A percentile compares a stretch with the other conserved stretches of the same genome.
These are phyloP conservation scores for Orchesella flavescens DNA, from an alignment of 2,888 invertebrate species.

Conservation along the genomic window DNA sequence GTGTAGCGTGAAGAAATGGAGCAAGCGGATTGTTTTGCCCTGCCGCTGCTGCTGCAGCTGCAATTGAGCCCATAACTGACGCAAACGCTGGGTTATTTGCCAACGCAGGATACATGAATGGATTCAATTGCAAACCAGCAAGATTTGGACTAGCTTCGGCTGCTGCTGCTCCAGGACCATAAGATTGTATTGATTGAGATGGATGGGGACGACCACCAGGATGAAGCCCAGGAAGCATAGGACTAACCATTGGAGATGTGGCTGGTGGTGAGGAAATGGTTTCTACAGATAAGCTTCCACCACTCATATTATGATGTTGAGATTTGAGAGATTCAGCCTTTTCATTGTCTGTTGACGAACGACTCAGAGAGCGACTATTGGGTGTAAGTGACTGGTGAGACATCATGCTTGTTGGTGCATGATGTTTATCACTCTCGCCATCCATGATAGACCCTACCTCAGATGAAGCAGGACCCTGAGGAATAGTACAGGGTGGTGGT, in stretches of 20 bases:
- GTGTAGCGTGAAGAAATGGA: slow-evolving; percentile 51
- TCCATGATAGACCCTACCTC: background rate
- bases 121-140: slow-evolving; percentile 41
- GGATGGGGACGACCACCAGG: background rate
- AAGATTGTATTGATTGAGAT: background rate
- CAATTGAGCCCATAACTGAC: slow-evolving; percentile 29
- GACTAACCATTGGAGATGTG: slow-evolving; percentile 31
- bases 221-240: slow-evolving; percentile 6
- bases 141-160: slow-evolving; percentile 31
- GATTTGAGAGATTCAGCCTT: slow-evolving; percentile 17
- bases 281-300: slow-evolving; percentile 28
- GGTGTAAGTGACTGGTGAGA: background rate
- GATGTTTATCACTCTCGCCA: background rate
- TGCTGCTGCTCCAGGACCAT: slow-evolving; percentile 11
- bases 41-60: slow-evolving; percentile 43
- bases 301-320: too few relatives aligned
- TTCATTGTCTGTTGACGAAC: slow-evolving; percentile 1
- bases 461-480: background rate
- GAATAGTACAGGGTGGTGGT: too few relatives aligned
- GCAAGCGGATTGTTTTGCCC: slow-evolving; percentile 28
- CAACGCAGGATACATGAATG: slow-evolving; percentile 46
- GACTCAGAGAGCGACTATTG: slow-evolving; percentile 5
- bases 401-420: background rate
- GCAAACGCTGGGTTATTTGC: slow-evolving; percentile 59
- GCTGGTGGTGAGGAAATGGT: slow-evolving; percentile 6